Evolutionary conservation across 2,113 vertebrate genomes (phyloP).

Genomic region (Seriola rivoliana): DNA sequence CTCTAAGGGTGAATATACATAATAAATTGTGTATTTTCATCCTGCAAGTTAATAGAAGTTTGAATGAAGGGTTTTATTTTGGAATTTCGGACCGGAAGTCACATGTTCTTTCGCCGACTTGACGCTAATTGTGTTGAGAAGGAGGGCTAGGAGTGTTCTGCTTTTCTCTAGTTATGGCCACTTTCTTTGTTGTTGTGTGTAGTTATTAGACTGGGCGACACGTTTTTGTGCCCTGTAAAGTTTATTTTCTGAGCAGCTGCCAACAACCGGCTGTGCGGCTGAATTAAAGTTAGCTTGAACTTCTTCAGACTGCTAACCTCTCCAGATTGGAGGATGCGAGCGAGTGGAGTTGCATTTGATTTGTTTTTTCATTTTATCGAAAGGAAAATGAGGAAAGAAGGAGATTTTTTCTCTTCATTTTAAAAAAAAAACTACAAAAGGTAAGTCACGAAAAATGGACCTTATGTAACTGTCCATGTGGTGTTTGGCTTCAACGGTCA

Average conservation of each 20-base stretch:
- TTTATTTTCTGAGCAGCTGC: neutral
- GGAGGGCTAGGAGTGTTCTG: constrained; percentile 53
- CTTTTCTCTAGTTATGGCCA: constrained; percentile 18
- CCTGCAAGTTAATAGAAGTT: neutral
- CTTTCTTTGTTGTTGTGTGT: constrained; percentile 41
- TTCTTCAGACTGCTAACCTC: neutral
- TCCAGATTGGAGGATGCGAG: constrained; percentile 34
- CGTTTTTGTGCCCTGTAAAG: neutral
- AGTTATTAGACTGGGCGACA: neutral
- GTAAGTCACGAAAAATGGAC: constrained; percentile 40
- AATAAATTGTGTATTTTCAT: neutral
- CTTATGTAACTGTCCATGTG: neutral
- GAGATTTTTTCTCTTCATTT: neutral
- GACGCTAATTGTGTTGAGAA: neutral
- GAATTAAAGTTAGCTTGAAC: constrained; percentile 4
- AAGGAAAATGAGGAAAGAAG: constrained; percentile 3
- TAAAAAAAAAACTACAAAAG: neutral
- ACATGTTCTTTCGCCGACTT: rapidly evolving
- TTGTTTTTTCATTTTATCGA: constrained; percentile 26
- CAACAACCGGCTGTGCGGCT: neutral
- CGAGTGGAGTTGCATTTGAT: constrained; percentile 31
- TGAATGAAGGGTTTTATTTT: constrained; percentile 30
- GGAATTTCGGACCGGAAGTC: constrained; percentile 47
- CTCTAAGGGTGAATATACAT: too few relatives aligned
- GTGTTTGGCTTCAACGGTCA: neutral